Conservation (phyloP, 2,888 invertebrate species). For the Parapristionchus giblindavisi region DNA sequence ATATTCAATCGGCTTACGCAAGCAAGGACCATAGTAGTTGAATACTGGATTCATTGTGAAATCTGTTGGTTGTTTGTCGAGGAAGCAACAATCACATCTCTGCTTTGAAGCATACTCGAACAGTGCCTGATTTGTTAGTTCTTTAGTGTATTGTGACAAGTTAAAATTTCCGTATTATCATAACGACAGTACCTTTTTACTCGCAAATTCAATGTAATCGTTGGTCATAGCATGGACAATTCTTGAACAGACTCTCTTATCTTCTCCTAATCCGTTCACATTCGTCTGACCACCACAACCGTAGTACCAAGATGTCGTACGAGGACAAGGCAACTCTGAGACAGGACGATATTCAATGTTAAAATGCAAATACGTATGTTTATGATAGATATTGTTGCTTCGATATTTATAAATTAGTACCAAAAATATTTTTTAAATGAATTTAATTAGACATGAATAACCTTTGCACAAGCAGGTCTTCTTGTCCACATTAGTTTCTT, state of each 20-base stretch:
- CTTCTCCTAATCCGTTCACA: neutral
- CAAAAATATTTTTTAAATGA: too few relatives aligned
- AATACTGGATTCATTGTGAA: slow-evolving; percentile 8
- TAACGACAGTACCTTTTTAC: too few relatives aligned
- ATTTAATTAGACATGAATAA: neutral
- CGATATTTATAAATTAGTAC: too few relatives aligned
- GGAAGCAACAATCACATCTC: slow-evolving; percentile 17
- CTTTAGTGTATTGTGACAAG: too few relatives aligned
- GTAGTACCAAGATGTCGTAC: slow-evolving; percentile 13
- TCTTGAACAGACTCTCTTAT: slow-evolving; percentile 15
- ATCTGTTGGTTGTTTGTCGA: neutral
- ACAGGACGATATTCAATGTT: too few relatives aligned
- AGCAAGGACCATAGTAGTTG: slow-evolving; percentile 29
- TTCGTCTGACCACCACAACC: too few relatives aligned
- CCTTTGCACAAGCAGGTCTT: slow-evolving; percentile 19
- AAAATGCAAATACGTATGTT: too few relatives aligned
- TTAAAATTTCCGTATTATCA: too few relatives aligned
- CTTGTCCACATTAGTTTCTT: neutral
- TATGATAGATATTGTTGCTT: too few relatives aligned
- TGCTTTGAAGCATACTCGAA: slow-evolving; percentile 1
- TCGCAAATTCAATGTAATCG: neutral
- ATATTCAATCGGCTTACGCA: too few relatives aligned
- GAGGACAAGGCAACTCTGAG: neutral
- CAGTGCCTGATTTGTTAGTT: slow-evolving; percentile 5
- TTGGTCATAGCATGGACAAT: neutral